Evolutionary conservation across 1,140 invertebrate species (phyloP).

Genomic region (Drosophila mauritiana): DNA sequence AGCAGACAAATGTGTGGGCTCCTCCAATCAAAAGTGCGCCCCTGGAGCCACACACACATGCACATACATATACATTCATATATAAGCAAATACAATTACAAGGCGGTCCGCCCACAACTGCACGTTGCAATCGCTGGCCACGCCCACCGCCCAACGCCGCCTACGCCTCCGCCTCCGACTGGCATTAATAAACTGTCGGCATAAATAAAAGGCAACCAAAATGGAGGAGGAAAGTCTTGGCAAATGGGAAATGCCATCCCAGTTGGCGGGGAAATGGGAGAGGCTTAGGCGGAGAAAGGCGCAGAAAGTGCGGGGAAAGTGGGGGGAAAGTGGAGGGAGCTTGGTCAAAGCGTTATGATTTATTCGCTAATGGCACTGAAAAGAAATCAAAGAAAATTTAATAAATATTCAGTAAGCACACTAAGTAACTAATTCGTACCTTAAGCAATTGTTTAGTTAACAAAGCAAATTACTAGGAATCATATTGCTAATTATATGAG

Average conservation of each 20-base stretch:
- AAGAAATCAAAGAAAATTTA: background rate
- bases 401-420: background rate
- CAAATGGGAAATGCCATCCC: constrained; percentile 38
- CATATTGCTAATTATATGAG: background rate
- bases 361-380: constrained; percentile 38
- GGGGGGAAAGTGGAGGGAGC: too few relatives aligned
- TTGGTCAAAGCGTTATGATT: constrained; percentile 68
- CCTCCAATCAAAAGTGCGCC: constrained; percentile 64
- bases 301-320: constrained; percentile 1
- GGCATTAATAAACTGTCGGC: constrained; percentile 81
- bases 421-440: too few relatives aligned
- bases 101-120: constrained; percentile 13
- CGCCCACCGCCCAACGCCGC: constrained; percentile 4
- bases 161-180: constrained; percentile 27
- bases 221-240: constrained; percentile 30
- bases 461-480: too few relatives aligned
- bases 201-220: constrained; percentile 76
- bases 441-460: too few relatives aligned
- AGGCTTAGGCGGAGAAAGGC: constrained; percentile 21
- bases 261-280: constrained; percentile 6
- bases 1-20: constrained; percentile 14
- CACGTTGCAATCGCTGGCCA: constrained; percentile 11
- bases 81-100: constrained; percentile 77
- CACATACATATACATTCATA: constrained; percentile 29
- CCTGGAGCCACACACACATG: constrained; percentile 20